Percentiles rank a stretch among this genome's conserved stretches.
These are phyloP conservation scores for Eudyptes chrysolophus DNA, from an alignment of 2,113 vertebrate genomes.

Conservation along the genomic window DNA sequence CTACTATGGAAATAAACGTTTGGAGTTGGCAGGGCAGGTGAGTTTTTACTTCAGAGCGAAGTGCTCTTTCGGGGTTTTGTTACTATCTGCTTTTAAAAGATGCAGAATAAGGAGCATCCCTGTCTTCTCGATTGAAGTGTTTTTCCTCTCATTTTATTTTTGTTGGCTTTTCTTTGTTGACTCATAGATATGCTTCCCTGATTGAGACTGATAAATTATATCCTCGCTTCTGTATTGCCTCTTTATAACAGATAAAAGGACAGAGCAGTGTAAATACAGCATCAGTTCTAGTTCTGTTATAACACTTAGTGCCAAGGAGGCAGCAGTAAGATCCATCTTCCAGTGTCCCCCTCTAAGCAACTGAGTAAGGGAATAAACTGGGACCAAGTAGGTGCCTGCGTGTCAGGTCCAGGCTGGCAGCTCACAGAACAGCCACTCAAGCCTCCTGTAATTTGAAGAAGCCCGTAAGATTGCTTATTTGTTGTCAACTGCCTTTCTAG, in stretches of 20 bases:
- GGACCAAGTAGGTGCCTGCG: not conserved
- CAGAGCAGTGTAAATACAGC: not conserved
- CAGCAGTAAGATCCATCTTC: not conserved
- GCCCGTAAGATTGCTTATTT: not conserved
- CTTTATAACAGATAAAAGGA: not conserved
- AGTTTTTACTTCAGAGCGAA: not conserved
- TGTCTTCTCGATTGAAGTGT: not conserved
- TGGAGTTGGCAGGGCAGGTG: conserved; percentile 97
- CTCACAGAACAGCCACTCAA: not conserved
- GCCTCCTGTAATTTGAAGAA: not conserved
- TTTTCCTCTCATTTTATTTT: not conserved
- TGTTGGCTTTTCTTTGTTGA: not conserved
- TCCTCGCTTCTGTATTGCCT: not conserved
- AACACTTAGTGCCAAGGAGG: not conserved
- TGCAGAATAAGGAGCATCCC: not conserved
- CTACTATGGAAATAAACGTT: conserved; percentile 97
- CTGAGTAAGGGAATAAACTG: not conserved
- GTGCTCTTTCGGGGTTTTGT: not conserved
- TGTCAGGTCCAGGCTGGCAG: not conserved
- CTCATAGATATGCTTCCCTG: not conserved
- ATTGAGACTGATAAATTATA: not conserved
- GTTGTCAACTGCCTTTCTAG: not conserved
- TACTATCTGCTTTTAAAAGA: not conserved
- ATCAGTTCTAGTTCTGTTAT: not conserved
- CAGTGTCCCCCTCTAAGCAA: not conserved